Base-by-base conservation (phyloP, 2,113 vertebrate genomes). In the Oophaga pumilio region DNA sequence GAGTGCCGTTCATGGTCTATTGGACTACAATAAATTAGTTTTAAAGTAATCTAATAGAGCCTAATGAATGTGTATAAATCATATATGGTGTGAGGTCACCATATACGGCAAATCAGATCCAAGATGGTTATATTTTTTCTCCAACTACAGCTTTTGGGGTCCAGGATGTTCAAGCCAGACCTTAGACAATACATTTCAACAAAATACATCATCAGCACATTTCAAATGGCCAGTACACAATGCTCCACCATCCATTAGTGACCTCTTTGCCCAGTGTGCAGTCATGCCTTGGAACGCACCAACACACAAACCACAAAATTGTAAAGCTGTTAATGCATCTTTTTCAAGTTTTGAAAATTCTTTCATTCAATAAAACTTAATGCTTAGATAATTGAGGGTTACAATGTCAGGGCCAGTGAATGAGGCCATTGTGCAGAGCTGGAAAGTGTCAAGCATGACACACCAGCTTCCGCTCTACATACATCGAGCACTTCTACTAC, bases 311-410 rank as follows among this genome's bases (percentile, higher is more conserved):
- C 85, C 66, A 33, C 57, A 78, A 66, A 56, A 62, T 26, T 86
- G 85, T 79, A 14, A 68, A 43, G 76, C 20, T 68, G 13, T 79
- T 66, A 78, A 66, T 14, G 15, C 59, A 18, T 50, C 43, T 15
- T 28, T 86, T 78, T 66, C 50, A 79, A 86, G 24, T 76, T 18
- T 15, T 50, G 13, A 17, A 79, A 64, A 86, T 85, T 62, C 57
- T 18, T 50, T 77, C 57, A 76, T 62, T 85, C 71, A 77, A 76
- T 33, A 62, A 85, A 62, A 85, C 22, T 60, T 24, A 73, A 85
- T 64, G 71, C 33, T 62, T n/a, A 10, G 28, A 68, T 83, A 83
- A 68, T 52, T 52, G 81, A 64, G 59, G 80, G 81, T 83, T 69
- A 83, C n/a, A 50, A 53, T 83, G 64, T 83, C 64, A 68, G 6